Conservation (phyloP, 2,797 vertebrate genomes). For the Enteromius radiatus region DNA sequence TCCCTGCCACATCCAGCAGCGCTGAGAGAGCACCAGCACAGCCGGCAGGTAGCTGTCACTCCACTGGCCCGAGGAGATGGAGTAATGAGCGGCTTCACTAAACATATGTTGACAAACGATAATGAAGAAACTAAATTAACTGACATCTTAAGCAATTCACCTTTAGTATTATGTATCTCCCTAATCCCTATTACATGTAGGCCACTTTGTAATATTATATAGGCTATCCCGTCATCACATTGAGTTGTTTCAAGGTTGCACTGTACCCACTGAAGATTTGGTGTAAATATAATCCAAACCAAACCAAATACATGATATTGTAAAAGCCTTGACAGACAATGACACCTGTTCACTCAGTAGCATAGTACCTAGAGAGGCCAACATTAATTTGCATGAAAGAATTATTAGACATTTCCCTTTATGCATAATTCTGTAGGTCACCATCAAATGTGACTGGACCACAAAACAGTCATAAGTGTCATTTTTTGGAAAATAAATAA, state of each 20-base stretch:
- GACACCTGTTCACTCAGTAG: neutral
- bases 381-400: neutral
- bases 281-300: neutral
- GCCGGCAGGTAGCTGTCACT: conserved; percentile 75
- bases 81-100: neutral
- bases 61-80: neutral
- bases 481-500: neutral
- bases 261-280: neutral
- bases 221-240: neutral
- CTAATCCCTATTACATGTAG: neutral
- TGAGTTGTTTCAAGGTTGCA: neutral
- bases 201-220: neutral
- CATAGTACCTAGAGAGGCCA: neutral
- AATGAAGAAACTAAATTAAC: neutral
- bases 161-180: neutral
- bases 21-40: conserved; percentile 61
- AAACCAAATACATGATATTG: neutral
- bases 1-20: conserved; percentile 52
- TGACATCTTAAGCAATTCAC: neutral
- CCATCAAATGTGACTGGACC: neutral
- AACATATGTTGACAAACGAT: neutral
- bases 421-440: neutral
- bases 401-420: neutral
- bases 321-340: neutral
- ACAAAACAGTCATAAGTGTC: no score